Evolutionary conservation across 2,888 invertebrate species (phyloP), one percentile per base, ranked within the genome.

Genomic region (Pediacus dermestoides): DNA sequence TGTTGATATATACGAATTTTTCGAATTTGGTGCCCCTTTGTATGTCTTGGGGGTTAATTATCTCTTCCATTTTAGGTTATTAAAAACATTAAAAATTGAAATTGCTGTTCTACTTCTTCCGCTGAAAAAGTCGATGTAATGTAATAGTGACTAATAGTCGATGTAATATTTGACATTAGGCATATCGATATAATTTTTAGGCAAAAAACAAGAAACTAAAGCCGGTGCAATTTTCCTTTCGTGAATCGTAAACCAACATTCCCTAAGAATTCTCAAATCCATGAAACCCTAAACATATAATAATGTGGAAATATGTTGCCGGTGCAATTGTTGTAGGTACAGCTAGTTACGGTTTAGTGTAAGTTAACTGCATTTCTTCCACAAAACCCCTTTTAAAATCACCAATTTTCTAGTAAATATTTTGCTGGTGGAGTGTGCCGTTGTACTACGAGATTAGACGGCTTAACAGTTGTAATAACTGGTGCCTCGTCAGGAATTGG

Each of bases 401-500:
- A 6, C 8, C 3, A 9, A 23, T 6, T 9, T 7, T 23, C 10
- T 47, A 69, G 69, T 46, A 60, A 62, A 44, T 69, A 67, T 45
- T 68, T 68, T 55, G 57, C 58, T 48, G 68, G 68, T 33, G 63
- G 66, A 25, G 58, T 61, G 15, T 70, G 68, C 46, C 48, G 46
- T 14, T 69, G 68, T 42, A 53, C 58, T 4, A 44, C 61, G 34
- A 48, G 64, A 32, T 50, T 70, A 42, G 67, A 69, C 48, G 71
- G 69, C 22, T 63, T 71, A 51, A 72, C 74, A 14, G 64, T 76
- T n/a, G 67, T 79, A 23, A 67, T 79, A 34, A 78, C 78, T 8
- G 78, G 78, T 16, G 75, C 72, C n/a, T 77, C 71, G 61, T 70
- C 73, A 38, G 80, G 78, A 2, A 74, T 80, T 49, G 79, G 79